These are phyloP conservation scores for Phalacrocorax aristotelis DNA, from an alignment of 2,113 vertebrate genomes.

Conservation along the genomic window DNA sequence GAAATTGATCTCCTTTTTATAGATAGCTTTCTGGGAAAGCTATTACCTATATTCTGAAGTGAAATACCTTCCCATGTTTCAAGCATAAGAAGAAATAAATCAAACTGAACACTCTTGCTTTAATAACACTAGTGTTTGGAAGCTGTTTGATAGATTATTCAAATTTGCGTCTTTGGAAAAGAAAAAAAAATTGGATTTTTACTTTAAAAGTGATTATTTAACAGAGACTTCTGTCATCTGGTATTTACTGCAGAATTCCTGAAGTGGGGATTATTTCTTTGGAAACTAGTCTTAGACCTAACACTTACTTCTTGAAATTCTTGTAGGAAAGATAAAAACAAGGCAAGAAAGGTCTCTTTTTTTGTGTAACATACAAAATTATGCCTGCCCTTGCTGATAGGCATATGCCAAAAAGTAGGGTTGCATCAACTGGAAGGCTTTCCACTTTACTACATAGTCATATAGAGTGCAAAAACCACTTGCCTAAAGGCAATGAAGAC, in stretches of 20 bases:
- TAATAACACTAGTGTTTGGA: background rate
- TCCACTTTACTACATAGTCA: background rate
- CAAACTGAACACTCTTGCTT: background rate
- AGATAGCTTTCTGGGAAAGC: background rate
- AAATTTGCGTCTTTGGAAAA: background rate
- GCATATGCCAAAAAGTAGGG: background rate
- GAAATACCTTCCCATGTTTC: background rate
- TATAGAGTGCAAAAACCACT: background rate
- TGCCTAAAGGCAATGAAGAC: background rate
- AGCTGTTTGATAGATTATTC: background rate
- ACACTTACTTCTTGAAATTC: background rate
- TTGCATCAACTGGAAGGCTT: background rate
- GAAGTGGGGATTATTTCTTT: background rate
- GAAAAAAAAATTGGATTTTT: background rate
- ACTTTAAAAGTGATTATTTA: background rate
- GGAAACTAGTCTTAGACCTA: background rate
- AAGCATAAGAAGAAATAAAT: background rate
- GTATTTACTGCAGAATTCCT: background rate
- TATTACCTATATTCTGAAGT: background rate
- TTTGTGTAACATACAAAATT: background rate
- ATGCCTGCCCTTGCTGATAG: background rate
- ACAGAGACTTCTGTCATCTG: background rate
- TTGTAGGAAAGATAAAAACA: background rate
- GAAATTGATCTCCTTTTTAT: background rate
- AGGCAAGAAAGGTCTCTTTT: background rate